Conservation (phyloP, 2,797 vertebrate genomes). For the Champsocephalus esox region DNA sequence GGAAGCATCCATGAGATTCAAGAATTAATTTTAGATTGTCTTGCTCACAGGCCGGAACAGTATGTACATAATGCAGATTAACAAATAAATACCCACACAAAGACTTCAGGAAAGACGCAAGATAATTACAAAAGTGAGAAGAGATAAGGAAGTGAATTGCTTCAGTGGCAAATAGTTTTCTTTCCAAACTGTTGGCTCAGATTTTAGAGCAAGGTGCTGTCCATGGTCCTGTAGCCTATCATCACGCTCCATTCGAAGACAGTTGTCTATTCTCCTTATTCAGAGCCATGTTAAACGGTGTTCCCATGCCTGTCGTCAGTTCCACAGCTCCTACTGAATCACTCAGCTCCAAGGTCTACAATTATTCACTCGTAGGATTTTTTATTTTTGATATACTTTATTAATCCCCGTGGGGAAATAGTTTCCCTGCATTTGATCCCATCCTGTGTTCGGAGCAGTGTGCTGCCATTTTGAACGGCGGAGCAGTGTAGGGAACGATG, state of each 20-base stretch:
- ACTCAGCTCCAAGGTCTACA: slow-evolving; percentile 44
- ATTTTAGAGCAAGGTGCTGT: slow-evolving; percentile 41
- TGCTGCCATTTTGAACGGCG: too few relatives aligned
- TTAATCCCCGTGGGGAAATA: too few relatives aligned
- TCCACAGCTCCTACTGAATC: slow-evolving; percentile 56
- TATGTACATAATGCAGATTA: slow-evolving; percentile 29
- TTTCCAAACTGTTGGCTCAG: neutral
- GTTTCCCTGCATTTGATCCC: too few relatives aligned
- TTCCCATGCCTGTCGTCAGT: slow-evolving; percentile 55
- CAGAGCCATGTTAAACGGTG: slow-evolving; percentile 45
- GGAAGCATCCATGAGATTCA: slow-evolving; percentile 22
- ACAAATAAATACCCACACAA: slow-evolving; percentile 19
- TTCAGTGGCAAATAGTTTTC: neutral
- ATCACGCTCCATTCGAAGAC: slow-evolving; percentile 13
- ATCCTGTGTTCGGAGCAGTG: too few relatives aligned
- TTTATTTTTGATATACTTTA: too few relatives aligned
- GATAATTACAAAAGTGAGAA: neutral
- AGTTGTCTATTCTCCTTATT: slow-evolving; percentile 32
- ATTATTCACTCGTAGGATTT: slow-evolving; percentile 49
- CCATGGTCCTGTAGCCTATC: slow-evolving; percentile 68
- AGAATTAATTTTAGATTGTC: slow-evolving; percentile 29
- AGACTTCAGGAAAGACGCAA: neutral
- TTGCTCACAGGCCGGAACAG: slow-evolving; percentile 12
- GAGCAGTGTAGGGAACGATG: too few relatives aligned
- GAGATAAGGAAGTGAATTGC: neutral